These are phyloP conservation scores for Perca fluviatilis DNA, from an alignment of 2,113 vertebrate species.

Conservation along the genomic window DNA sequence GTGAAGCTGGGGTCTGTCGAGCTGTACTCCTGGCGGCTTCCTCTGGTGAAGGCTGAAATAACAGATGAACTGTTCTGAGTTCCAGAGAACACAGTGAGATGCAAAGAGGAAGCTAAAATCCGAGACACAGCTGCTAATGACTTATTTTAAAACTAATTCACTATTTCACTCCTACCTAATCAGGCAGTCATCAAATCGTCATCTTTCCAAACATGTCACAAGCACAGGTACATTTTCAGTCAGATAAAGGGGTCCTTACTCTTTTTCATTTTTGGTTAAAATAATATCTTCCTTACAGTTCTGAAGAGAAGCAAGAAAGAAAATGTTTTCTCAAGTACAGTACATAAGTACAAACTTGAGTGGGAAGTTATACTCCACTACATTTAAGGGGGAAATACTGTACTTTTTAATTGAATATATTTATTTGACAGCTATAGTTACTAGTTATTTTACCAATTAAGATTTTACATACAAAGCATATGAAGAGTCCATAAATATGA, in stretches of 20 bases:
- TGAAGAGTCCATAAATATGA: no score
- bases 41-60: slow-evolving; percentile 89
- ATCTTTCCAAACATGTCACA: not conserved
- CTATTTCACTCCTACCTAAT: not conserved
- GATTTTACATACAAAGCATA: no score
- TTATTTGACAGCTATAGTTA: no score
- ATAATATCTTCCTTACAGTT: not conserved
- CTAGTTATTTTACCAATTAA: no score
- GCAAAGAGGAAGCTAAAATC: not conserved
- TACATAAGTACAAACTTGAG: not conserved
- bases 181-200: not conserved
- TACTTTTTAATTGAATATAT: no score
- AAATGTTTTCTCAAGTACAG: not conserved
- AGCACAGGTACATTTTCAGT: no score
- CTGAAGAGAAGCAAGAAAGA: not conserved
- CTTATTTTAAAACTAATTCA: not conserved
- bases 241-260: not conserved
- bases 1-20: slow-evolving; percentile 95
- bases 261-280: not conserved
- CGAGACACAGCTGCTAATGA: not conserved
- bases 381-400: no score
- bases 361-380: no score
- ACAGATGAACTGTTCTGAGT: not conserved
- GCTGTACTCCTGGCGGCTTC: slow-evolving; percentile 89
- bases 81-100: slow-evolving; percentile 14